A percentile compares a stretch with the other conserved stretches of the same genome.
Evolutionary conservation across 2,113 vertebrate species (phyloP).

Genomic region (Pica pica): DNA sequence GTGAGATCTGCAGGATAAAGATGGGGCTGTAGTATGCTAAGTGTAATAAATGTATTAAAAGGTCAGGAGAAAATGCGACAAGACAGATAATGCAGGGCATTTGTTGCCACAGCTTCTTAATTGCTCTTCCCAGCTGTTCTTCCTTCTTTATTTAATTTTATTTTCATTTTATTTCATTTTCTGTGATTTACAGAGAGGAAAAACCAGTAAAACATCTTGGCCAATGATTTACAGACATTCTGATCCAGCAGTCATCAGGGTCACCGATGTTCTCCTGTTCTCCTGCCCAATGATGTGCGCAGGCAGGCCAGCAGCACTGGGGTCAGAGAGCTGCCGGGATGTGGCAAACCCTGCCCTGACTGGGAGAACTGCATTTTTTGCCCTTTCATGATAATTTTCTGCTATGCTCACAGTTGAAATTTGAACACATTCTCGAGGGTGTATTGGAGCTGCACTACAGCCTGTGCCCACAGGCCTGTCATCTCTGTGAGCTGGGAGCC

Average conservation of each 20-base stretch:
- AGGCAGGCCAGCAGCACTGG: not conserved
- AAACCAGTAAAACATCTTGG: not conserved
- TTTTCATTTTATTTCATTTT: not conserved
- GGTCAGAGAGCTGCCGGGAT: not conserved
- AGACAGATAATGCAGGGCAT: not conserved
- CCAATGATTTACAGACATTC: not conserved
- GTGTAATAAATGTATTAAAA: not conserved
- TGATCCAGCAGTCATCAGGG: accelerated
- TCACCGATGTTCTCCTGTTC: not conserved
- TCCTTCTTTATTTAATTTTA: not conserved
- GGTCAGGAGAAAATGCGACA: not conserved
- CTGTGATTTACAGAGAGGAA: not conserved
- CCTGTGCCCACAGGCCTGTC: not conserved
- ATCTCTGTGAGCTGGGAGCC: not conserved
- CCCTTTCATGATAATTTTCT: not conserved
- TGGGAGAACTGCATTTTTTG: not conserved
- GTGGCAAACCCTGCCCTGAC: not conserved
- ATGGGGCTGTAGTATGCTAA: not conserved
- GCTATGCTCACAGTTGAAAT: not conserved
- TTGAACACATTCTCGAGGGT: not conserved
- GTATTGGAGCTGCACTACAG: not conserved
- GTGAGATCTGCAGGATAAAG: not conserved
- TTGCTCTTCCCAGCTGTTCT: not conserved
- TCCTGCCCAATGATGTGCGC: not conserved
- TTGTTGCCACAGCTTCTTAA: not conserved